Conservation (phyloP, 2,797 vertebrate species). For the Rhyacichthys aspro region DNA sequence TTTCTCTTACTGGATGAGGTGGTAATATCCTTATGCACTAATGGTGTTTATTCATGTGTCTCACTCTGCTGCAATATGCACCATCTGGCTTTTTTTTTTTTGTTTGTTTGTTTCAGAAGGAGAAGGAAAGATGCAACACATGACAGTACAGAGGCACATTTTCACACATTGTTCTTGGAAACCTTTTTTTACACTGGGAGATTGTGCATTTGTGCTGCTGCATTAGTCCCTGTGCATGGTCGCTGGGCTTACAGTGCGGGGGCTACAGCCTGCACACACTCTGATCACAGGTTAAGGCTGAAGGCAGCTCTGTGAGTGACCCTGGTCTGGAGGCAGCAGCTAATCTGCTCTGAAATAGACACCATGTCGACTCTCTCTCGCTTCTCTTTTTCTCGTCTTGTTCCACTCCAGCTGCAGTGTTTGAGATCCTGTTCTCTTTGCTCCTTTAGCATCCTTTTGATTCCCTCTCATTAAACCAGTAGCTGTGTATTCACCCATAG, state of each 20-base stretch:
- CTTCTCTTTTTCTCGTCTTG: conserved; percentile 1
- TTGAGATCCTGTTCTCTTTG: background rate
- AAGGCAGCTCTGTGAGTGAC: conserved; percentile 33
- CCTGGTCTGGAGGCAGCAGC: conserved; percentile 22
- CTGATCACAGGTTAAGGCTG: conserved; percentile 46
- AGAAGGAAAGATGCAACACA: too few species aligned
- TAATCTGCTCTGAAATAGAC: conserved; percentile 51
- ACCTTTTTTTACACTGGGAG: background rate
- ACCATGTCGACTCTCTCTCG: conserved; percentile 14
- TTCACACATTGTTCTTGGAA: too few species aligned
- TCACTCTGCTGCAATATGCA: too few species aligned
- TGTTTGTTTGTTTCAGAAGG: too few species aligned
- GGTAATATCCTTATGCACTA: too few species aligned
- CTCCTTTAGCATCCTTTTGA: background rate
- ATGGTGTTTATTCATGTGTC: too few species aligned
- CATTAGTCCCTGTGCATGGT: conserved; percentile 9
- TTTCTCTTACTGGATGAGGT: too few species aligned
- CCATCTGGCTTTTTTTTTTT: too few species aligned
- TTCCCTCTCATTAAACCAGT: conserved; percentile 26
- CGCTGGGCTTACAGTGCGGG: conserved; percentile 11
- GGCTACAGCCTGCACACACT: conserved; percentile 13
- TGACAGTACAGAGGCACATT: too few species aligned
- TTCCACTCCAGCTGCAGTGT: conserved; percentile 5
- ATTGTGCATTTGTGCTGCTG: background rate
- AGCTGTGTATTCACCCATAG: background rate